These are phyloP conservation scores for Indicator indicator DNA, from an alignment of 2,113 vertebrate genomes.

Conservation along the genomic window DNA sequence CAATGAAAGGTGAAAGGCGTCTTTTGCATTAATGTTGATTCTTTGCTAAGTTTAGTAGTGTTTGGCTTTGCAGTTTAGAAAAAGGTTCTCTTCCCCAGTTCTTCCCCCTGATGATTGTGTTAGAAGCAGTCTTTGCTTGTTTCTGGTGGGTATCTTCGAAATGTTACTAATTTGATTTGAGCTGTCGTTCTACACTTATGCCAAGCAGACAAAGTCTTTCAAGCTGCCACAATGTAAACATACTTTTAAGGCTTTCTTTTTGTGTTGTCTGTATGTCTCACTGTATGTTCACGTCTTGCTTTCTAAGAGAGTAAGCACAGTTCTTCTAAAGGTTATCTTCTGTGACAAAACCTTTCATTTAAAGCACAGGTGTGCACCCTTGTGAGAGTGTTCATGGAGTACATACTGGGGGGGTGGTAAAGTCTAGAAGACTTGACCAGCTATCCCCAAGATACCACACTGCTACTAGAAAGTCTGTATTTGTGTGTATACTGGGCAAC, in stretches of 20 bases:
- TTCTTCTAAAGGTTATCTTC: background rate
- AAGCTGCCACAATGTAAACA: background rate
- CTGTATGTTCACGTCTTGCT: background rate
- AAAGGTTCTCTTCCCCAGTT: background rate
- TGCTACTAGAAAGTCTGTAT: background rate
- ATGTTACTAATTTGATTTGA: background rate
- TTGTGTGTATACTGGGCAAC: background rate
- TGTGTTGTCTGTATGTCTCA: background rate
- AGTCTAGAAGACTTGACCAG: background rate
- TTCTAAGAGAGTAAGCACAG: background rate
- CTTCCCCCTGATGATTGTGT: background rate
- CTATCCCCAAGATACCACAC: background rate
- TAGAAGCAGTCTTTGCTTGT: background rate
- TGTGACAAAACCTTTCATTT: background rate
- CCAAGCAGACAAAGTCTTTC: background rate
- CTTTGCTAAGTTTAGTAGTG: background rate
- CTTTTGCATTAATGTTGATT: background rate
- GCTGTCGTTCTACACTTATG: background rate
- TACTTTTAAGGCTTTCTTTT: background rate
- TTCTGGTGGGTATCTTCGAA: background rate
- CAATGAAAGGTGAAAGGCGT: background rate
- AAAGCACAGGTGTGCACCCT: background rate
- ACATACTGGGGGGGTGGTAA: background rate
- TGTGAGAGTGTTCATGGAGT: background rate
- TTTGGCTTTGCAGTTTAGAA: background rate